Conservation (phyloP, 2,888 invertebrate species). For the Netelia fuscicornis region DNA sequence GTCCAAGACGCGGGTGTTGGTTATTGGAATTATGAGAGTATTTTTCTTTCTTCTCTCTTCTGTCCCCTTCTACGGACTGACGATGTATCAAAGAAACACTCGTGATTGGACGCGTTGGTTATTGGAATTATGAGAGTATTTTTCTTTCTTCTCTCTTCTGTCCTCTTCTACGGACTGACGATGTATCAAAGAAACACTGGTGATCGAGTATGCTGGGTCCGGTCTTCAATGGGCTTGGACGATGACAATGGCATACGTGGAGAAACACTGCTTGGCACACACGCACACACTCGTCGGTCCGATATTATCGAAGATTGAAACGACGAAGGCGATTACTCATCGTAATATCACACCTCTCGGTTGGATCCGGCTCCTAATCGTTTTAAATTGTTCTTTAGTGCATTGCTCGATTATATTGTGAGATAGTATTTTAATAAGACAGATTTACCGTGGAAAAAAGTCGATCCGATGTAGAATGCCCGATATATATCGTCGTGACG, state of each 20-base stretch:
- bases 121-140: not conserved
- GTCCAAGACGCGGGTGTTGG: not conserved
- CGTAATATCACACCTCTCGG: not conserved
- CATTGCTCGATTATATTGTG: not conserved
- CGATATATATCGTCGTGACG: not conserved
- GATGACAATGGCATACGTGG: not conserved
- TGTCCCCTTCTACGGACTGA: not conserved
- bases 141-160: not conserved
- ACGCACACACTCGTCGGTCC: not conserved
- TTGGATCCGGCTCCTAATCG: conserved; percentile 5
- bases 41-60: not conserved
- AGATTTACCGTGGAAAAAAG: not conserved
- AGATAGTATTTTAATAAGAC: no score
- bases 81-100: not conserved
- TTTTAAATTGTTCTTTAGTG: not conserved
- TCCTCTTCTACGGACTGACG: not conserved
- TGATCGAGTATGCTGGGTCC: not conserved
- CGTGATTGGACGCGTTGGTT: not conserved
- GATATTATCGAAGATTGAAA: not conserved
- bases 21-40: not conserved
- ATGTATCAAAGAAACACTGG: not conserved
- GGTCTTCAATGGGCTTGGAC: not conserved
- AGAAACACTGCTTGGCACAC: not conserved
- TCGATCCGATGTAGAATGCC: not conserved
- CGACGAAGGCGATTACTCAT: not conserved